phyloP scores from a whole-genome alignment of 2,888 invertebrate species.

The Rambutsinella grinnellia region DNA sequence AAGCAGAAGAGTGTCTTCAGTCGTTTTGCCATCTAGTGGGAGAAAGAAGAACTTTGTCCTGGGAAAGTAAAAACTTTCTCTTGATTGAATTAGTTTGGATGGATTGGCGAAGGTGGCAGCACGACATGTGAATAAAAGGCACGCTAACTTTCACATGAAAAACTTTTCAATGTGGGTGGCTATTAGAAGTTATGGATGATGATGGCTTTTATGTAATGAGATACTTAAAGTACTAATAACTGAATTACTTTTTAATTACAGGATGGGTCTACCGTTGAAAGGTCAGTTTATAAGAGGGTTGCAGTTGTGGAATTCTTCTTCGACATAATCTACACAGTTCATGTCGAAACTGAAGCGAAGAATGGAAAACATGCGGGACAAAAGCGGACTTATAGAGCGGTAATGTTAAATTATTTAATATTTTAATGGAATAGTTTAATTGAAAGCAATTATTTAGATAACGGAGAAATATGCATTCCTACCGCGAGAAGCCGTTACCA shows the following conservation, averaged over 20 bases:
- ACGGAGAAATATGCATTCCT: conserved; percentile 96
- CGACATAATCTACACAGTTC: conserved; percentile 95
- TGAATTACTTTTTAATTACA: conserved; percentile 42
- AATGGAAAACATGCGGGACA: conserved; percentile 97
- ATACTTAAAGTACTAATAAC: not conserved
- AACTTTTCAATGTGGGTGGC: not conserved
- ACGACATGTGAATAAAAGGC: too few species aligned
- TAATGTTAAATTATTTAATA: conserved; percentile 71
- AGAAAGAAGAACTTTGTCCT: too few species aligned
- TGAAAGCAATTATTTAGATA: conserved; percentile 76
- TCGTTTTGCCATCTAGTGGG: too few species aligned
- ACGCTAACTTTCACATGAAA: too few species aligned
- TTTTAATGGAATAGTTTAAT: conserved; percentile 8
- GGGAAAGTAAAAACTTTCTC: too few species aligned
- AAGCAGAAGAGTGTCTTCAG: too few species aligned
- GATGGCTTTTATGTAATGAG: too few species aligned
- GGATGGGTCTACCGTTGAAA: conserved; percentile 59
- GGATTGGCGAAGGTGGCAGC: too few species aligned
- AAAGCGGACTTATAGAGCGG: conserved; percentile 95
- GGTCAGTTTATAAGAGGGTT: conserved; percentile 83
- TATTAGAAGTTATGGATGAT: not conserved
- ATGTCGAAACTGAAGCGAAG: conserved; percentile 92
- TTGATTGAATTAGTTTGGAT: too few species aligned
- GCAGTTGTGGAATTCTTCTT: conserved; percentile 98
- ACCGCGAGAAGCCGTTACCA: conserved; percentile 95